Base-by-base conservation (phyloP, 2,113 vertebrate genomes). In the Sarotherodon lohbergeri region DNA sequence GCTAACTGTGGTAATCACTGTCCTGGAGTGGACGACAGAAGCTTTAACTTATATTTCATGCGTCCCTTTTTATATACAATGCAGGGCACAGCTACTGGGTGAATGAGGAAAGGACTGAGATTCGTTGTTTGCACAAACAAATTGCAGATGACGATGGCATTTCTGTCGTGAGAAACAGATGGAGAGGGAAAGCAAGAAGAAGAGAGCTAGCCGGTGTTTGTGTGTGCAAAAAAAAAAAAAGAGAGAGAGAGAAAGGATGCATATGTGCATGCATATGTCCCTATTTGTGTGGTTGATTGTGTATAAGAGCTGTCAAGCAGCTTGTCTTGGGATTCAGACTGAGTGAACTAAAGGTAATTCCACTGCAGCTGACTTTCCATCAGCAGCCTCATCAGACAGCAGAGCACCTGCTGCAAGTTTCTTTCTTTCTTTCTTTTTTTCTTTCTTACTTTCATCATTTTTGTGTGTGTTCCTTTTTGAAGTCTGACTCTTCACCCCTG, bases 341-440 rank as follows among this genome's bases (percentile, higher is more conserved):
- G 81, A 91, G 55, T 81, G 83, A 90, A 68, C 90, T 82, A 76
- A 91, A 90, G 83, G 71, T 90, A 83, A 93, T 94, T 93, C 91
- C 55, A 63, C 54, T 81, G 81, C 81, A 83, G 59, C 87, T 85
- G 46, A 83, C 85, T 88, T 89, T 86, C 56, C 32, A 80, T 81
- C 61, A 50, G 81, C 81, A 88, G 80, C 24, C 39, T 50, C 27
- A 81, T 9, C 46, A 78, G 84, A 91, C 24, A 85, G 32, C 22
- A 46, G n/a, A 86, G 39, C 86, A 88, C 83, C 87, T 87, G 90
- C 86, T 90, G 63, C 83, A 68, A 43, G 19, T 36, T 9, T 29
- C n/a, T 52, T 12, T 39, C 41, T 52, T 17, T 71, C 29, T 66
- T 24, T 19, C 52, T 50, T n/a, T 24, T n/a, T 16, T 9, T 85